phyloP scores from a whole-genome alignment of 2,797 vertebrate genomes.

The Sebastes jordani region DNA sequence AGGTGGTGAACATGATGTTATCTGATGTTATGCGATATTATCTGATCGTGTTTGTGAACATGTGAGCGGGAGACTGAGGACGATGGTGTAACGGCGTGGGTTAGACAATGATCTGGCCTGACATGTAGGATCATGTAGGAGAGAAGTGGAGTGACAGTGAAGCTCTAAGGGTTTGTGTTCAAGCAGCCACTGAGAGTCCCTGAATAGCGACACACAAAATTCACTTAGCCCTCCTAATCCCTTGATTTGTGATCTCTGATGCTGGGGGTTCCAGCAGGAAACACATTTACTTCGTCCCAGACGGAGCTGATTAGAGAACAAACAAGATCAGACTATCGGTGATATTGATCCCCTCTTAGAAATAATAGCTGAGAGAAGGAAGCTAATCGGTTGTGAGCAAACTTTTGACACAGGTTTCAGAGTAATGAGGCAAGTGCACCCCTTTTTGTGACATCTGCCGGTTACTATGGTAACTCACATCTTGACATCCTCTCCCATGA shows the following conservation, averaged over 20 bases:
- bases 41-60: conserved; percentile 22
- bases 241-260: conserved; percentile 37
- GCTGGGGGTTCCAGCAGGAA: conserved; percentile 13
- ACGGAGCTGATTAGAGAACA: conserved; percentile 40
- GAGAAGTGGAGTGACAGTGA: not conserved
- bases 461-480: conserved; percentile 81
- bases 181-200: not conserved
- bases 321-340: conserved; percentile 29
- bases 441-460: conserved; percentile 21
- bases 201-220: conserved; percentile 7
- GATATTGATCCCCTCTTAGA: conserved; percentile 41
- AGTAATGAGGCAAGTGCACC: conserved; percentile 20
- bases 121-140: conserved; percentile 12
- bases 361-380: conserved; percentile 40
- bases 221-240: conserved; percentile 24
- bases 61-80: conserved; percentile 18
- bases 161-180: conserved; percentile 9
- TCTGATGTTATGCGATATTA: conserved; percentile 45
- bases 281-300: conserved; percentile 13
- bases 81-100: conserved; percentile 4
- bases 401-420: conserved; percentile 35
- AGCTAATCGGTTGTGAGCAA: conserved; percentile 40
- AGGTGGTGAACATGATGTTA: conserved; percentile 41
- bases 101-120: conserved; percentile 17
- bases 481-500: conserved; percentile 89